phyloP scores from a whole-genome alignment of 2,888 invertebrate species.

The Cacoxenus indagator region DNA sequence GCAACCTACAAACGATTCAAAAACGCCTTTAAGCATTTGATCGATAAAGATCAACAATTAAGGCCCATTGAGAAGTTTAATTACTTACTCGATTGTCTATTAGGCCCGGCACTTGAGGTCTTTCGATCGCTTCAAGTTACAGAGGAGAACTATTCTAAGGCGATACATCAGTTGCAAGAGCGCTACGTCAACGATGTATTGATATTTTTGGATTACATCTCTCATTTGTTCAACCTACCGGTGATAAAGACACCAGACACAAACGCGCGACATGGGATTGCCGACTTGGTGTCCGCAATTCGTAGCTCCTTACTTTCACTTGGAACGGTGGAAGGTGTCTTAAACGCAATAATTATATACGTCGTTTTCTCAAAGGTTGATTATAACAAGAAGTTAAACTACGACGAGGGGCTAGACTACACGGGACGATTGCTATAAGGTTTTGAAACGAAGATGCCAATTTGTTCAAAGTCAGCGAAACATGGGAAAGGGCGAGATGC shows the following conservation, averaged over 20 bases:
- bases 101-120: slow-evolving; percentile 4
- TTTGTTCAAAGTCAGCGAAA: background rate
- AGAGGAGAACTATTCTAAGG: slow-evolving; percentile 21
- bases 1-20: slow-evolving; percentile 21
- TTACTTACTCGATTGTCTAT: slow-evolving; percentile 21
- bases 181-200: slow-evolving; percentile 29
- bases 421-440: background rate
- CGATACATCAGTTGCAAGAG: slow-evolving; percentile 1
- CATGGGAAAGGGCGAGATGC: background rate
- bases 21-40: background rate
- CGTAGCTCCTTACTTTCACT: background rate
- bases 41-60: background rate
- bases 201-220: slow-evolving; percentile 18
- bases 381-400: background rate
- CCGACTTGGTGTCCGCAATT: background rate
- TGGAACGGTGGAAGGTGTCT: background rate
- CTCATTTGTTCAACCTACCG: background rate
- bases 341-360: background rate
- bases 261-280: background rate
- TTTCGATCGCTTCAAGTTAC: slow-evolving; percentile 16
- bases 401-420: background rate
- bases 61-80: slow-evolving; percentile 22
- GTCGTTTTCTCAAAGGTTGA: background rate
- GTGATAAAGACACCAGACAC: background rate
- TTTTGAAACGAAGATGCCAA: background rate